Conservation (phyloP, 1,140 invertebrate genomes). For the Zaprionus capensis region DNA sequence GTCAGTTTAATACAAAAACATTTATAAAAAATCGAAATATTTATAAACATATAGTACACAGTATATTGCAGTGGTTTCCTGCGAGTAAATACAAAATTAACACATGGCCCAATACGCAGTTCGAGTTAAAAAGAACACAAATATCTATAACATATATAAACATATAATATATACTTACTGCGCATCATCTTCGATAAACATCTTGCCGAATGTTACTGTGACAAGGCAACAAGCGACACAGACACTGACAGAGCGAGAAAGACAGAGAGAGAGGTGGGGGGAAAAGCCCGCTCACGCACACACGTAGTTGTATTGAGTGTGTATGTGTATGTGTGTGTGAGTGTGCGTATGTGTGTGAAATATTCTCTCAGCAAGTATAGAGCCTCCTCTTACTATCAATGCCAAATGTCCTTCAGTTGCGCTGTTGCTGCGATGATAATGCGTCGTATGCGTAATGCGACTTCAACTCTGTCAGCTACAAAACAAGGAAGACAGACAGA, state of each 20-base stretch:
- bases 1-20: background rate
- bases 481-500: conserved; percentile 44
- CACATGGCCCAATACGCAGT: conserved; percentile 13
- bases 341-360: conserved; percentile 14
- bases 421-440: conserved; percentile 23
- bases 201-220: conserved; percentile 55
- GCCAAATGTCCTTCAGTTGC: conserved; percentile 13
- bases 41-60: conserved; percentile 2
- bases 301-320: background rate
- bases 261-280: conserved; percentile 10
- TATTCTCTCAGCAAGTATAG: conserved; percentile 15
- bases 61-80: background rate
- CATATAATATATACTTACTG: conserved; percentile 72
- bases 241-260: conserved; percentile 14
- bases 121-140: conserved; percentile 10
- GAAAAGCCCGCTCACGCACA: conserved; percentile 5
- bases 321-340: conserved; percentile 3
- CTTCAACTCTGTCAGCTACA: conserved; percentile 42
- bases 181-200: conserved; percentile 84
- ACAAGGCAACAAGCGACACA: background rate
- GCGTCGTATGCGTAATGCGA: conserved; percentile 35
- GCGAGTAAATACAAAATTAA: conserved; percentile 11
- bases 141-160: conserved; percentile 5
- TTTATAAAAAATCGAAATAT: background rate
- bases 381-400: conserved; percentile 7